Evolutionary conservation across 35 echinoderm and acorn worm genomes (phyloP).

Genomic region (Apostichopus japonicus): DNA sequence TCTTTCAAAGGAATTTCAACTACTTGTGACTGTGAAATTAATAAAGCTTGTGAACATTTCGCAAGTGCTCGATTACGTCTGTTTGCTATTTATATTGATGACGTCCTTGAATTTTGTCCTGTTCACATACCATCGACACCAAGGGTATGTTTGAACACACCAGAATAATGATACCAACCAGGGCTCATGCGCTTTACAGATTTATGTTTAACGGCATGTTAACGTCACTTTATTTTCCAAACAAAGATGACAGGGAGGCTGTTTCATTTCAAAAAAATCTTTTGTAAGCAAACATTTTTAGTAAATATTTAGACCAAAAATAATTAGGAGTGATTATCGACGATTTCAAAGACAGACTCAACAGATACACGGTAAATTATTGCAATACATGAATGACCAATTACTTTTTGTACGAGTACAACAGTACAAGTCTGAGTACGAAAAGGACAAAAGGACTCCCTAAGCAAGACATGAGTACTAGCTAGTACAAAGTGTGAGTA

Average conservation of each 20-base stretch:
- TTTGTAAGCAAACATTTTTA: background rate
- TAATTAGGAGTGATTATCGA: background rate
- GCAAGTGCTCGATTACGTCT: too few species aligned
- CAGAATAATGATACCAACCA: too few species aligned
- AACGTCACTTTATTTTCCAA: background rate
- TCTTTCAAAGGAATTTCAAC: background rate
- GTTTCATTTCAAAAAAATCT: background rate
- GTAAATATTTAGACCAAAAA: slow-evolving; percentile 7
- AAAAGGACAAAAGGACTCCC: too few species aligned
- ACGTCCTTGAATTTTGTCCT: background rate
- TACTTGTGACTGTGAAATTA: background rate
- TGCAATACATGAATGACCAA: too few species aligned
- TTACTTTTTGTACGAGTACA: too few species aligned
- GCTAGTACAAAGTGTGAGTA: too few species aligned
- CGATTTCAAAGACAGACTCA: too few species aligned
- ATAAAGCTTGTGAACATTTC: too few species aligned
- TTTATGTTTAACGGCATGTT: background rate
- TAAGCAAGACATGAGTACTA: too few species aligned
- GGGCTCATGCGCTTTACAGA: background rate
- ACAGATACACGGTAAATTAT: too few species aligned
- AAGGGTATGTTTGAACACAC: background rate
- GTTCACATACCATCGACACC: background rate
- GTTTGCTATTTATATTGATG: background rate
- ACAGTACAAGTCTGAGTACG: too few species aligned
- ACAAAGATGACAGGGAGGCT: background rate